Conservation (phyloP, 2,113 vertebrate genomes). For the Cebidichthys violaceus region DNA sequence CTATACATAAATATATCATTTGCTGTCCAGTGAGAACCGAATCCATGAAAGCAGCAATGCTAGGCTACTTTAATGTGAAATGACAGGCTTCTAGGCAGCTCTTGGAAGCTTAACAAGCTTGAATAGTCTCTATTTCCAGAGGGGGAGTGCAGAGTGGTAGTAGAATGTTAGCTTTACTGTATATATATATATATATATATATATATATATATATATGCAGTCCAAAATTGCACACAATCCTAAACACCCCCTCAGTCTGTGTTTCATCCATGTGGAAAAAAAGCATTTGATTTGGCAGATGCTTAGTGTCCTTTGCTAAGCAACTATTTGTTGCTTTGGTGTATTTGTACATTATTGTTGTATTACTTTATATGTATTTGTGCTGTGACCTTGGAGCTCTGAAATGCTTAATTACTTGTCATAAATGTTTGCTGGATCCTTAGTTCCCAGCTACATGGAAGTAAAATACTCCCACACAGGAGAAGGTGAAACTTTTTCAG, state of each 20-base stretch:
- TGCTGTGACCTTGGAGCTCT: slow-evolving; percentile 13
- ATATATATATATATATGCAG: slow-evolving; percentile 20
- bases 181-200: background rate
- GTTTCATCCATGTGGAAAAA: slow-evolving; percentile 7
- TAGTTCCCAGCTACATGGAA: background rate
- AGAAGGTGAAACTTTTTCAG: background rate
- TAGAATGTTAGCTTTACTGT: slow-evolving; percentile 38
- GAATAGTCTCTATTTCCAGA: slow-evolving; percentile 58
- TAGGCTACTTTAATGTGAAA: slow-evolving; percentile 73
- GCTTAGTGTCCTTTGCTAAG: slow-evolving; percentile 31
- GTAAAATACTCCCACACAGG: background rate
- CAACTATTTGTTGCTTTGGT: slow-evolving; percentile 34
- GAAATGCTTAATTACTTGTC: slow-evolving; percentile 3
- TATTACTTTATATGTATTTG: background rate
- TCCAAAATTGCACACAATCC: slow-evolving; percentile 48
- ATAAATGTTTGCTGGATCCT: background rate
- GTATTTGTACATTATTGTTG: background rate
- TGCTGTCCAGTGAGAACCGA: slow-evolving; percentile 57
- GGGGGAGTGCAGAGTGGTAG: slow-evolving; percentile 34
- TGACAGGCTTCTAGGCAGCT: slow-evolving; percentile 72
- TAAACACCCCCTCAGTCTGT: slow-evolving; percentile 20
- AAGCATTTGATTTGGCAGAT: slow-evolving; percentile 9
- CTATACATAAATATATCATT: slow-evolving; percentile 74
- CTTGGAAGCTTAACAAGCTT: slow-evolving; percentile 61
- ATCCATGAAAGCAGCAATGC: slow-evolving; percentile 67